Evolutionary conservation across 2,888 invertebrate species (phyloP), one percentile per base, ranked within the genome.

Genomic region (Neoascia interrupta): DNA sequence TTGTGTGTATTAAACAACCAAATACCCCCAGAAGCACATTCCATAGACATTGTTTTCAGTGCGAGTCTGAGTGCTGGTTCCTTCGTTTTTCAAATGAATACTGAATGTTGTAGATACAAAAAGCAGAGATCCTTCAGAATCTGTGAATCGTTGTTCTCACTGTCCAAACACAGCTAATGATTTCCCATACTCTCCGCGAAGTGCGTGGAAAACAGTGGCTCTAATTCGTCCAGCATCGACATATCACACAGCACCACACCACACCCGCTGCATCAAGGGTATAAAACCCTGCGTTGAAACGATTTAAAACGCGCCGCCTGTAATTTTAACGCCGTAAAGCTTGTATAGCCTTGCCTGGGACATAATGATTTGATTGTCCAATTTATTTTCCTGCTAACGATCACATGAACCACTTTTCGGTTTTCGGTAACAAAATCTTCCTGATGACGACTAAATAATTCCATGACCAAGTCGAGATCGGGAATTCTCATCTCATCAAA

Each of bases 321-420:
- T 79, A 79, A 79, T 79, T 79, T 68, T n/a, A n/a, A n/a, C n/a
- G n/a, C n/a, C n/a, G n/a, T n/a, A n/a, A n/a, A n/a, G 47, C n/a
- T 36, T 39, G n/a, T 51, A 51, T n/a, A n/a, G n/a, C 21, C 51
- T 51, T 51, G 16, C 39, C 47, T 47, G 11, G 49, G 51, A 58
- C 41, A 66, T 85, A 87, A 87, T 86, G 84, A 85, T 85, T 86
- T 86, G 84, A 86, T 87, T 86, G 85, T 84, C 84, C 84, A 85
- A 84, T 86, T 86, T 85, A 86, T 85, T 82, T 82, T 82, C 83
- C 76, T 84, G 61, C 79, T 85, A 85, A 85, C 85, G 84, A 85
- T 83, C 84, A 81, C 81, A 66, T 79, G 79, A 79, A 51, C 43
- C 61, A 73, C 54, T 47, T 66, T 76, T 66, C 45, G 37, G 36